A percentile compares a stretch with the other conserved stretches of the same genome.
phyloP scores from a whole-genome alignment of 2,113 vertebrate species.

The Anhinga anhinga region DNA sequence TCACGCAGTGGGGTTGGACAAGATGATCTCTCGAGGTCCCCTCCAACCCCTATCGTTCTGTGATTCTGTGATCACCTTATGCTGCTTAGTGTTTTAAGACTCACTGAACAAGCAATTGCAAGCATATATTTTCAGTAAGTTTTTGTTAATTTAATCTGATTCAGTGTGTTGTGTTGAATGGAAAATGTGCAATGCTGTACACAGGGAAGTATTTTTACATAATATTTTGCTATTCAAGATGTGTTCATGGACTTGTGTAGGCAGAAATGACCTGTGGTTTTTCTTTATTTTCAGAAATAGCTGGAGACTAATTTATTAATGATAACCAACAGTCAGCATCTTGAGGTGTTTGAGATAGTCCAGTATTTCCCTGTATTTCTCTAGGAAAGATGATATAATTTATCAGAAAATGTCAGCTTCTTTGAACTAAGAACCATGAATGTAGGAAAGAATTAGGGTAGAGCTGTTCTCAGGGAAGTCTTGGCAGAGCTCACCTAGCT shows the following conservation, averaged over 20 bases:
- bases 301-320: not conserved
- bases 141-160: not conserved
- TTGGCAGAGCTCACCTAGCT: not conserved
- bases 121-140: not conserved
- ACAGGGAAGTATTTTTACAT: not conserved
- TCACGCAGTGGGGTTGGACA: too few species aligned
- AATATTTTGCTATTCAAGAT: not conserved
- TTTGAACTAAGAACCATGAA: not conserved
- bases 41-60: too few species aligned
- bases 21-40: too few species aligned
- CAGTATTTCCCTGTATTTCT: not conserved
- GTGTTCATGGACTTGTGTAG: not conserved
- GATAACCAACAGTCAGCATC: not conserved
- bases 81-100: not conserved
- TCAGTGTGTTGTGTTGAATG: not conserved
- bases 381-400: not conserved
- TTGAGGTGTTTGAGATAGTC: not conserved
- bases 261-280: not conserved
- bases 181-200: not conserved
- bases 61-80: not conserved
- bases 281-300: not conserved
- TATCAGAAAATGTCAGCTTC: not conserved
- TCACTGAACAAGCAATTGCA: not conserved
- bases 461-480: not conserved
- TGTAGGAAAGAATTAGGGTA: not conserved